Conservation (phyloP, 2,888 invertebrate genomes). For the Parasteatoda lunata region DNA sequence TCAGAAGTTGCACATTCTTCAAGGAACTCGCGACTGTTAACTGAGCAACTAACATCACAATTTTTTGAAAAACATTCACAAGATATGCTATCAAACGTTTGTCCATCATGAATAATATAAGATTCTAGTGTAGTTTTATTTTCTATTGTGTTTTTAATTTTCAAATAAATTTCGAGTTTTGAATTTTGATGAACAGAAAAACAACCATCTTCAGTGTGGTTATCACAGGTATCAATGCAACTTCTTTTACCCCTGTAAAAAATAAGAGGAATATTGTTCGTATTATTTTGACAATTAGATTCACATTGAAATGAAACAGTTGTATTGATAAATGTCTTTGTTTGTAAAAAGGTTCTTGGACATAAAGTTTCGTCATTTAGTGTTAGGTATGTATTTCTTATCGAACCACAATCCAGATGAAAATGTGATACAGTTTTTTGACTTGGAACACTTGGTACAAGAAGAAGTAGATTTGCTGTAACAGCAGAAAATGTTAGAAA, state of each 20-base stretch:
- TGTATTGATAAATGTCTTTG: background rate
- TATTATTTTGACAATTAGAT: background rate
- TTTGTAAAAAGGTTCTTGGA: background rate
- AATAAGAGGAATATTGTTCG: background rate
- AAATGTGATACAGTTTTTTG: background rate
- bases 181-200: background rate
- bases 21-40: background rate
- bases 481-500: conserved; percentile 50
- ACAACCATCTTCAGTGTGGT: background rate
- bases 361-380: background rate
- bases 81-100: background rate
- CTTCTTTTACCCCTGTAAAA: background rate
- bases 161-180: background rate
- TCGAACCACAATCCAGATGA: conserved; percentile 24
- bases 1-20: no score
- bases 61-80: conserved; percentile 21
- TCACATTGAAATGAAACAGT: conserved; percentile 6
- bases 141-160: background rate
- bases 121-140: background rate
- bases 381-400: background rate
- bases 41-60: conserved; percentile 12
- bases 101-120: conserved; percentile 1
- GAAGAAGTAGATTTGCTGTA: conserved; percentile 26
- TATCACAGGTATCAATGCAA: background rate
- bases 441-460: conserved; percentile 24